These are phyloP conservation scores for Microplitis mediator DNA, from an alignment of 1,140 invertebrate species.

Conservation along the genomic window DNA sequence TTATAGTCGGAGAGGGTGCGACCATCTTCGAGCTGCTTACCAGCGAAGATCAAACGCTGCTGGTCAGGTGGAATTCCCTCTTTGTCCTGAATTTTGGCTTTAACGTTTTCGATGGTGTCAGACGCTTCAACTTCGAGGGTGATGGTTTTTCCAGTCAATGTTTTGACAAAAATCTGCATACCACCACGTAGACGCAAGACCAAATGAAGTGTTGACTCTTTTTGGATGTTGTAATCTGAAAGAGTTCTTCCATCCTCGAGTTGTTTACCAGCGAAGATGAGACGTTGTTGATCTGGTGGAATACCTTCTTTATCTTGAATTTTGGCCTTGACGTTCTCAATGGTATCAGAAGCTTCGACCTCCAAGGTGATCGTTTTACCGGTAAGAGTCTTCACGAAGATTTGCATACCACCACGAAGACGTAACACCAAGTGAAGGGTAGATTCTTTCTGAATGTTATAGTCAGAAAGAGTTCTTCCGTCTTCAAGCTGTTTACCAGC, in stretches of 20 bases:
- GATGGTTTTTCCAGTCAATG: constrained; percentile 76
- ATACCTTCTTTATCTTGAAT: constrained; percentile 69
- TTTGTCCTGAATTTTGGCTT: constrained; percentile 76
- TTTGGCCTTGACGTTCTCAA: constrained; percentile 73
- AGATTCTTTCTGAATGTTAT: constrained; percentile 79
- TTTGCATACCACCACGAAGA: constrained; percentile 72
- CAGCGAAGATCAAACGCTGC: constrained; percentile 74
- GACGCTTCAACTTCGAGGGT: constrained; percentile 76
- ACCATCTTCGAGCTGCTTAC: constrained; percentile 73
- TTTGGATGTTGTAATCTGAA: constrained; percentile 74
- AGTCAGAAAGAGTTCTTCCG: constrained; percentile 67
- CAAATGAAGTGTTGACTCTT: constrained; percentile 76
- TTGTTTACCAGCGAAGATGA: constrained; percentile 73
- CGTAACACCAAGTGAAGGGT: constrained; percentile 73
- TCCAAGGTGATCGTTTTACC: constrained; percentile 75
- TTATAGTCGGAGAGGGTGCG: constrained; percentile 69
- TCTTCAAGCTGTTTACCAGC: constrained; percentile 74
- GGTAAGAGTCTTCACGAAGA: constrained; percentile 71
- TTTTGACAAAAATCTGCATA: constrained; percentile 77
- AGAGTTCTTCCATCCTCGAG: constrained; percentile 70
- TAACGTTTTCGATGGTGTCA: constrained; percentile 78
- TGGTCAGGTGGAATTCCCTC: constrained; percentile 74
- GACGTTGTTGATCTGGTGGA: constrained; percentile 70
- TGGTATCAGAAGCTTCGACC: constrained; percentile 70
- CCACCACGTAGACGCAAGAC: constrained; percentile 71